Evolutionary conservation across 2,888 invertebrate species (phyloP).

Genomic region (Andrena camellia): DNA sequence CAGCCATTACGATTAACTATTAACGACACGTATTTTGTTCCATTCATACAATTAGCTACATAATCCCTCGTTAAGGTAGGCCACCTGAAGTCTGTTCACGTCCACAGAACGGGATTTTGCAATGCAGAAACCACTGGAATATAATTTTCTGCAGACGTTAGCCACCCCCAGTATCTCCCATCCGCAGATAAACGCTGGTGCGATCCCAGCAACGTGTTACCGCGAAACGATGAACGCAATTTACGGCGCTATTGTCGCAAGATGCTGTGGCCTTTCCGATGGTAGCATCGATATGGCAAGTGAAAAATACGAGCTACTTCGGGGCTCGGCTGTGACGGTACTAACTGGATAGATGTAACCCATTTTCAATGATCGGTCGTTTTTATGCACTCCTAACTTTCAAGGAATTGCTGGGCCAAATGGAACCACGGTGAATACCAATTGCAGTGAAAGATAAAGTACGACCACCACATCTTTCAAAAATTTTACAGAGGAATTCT

Average conservation of each 20-base stretch:
- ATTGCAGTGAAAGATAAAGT: too few relatives aligned
- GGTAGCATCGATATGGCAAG: slow-evolving; percentile 44
- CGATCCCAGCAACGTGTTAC: slow-evolving; percentile 62
- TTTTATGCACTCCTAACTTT: neutral
- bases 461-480: too few relatives aligned
- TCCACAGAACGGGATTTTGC: slow-evolving; percentile 19
- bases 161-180: slow-evolving; percentile 46
- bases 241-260: slow-evolving; percentile 64
- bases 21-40: slow-evolving; percentile 19
- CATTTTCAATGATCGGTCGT: slow-evolving; percentile 4
- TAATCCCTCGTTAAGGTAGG: slow-evolving; percentile 22
- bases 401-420: neutral
- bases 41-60: slow-evolving; percentile 1
- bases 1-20: slow-evolving; percentile 24
- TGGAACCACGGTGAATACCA: too few relatives aligned
- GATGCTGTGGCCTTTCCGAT: slow-evolving; percentile 40
- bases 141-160: slow-evolving; percentile 40
- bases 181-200: slow-evolving; percentile 51
- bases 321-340: slow-evolving; percentile 9
- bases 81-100: slow-evolving; percentile 17
- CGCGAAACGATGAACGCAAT: slow-evolving; percentile 63
- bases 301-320: slow-evolving; percentile 39
- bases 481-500: too few relatives aligned
- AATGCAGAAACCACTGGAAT: slow-evolving; percentile 32
- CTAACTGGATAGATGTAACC: slow-evolving; percentile 19